Base-by-base conservation (phyloP, 2,113 vertebrate genomes). In the Pangasianodon gigas region DNA sequence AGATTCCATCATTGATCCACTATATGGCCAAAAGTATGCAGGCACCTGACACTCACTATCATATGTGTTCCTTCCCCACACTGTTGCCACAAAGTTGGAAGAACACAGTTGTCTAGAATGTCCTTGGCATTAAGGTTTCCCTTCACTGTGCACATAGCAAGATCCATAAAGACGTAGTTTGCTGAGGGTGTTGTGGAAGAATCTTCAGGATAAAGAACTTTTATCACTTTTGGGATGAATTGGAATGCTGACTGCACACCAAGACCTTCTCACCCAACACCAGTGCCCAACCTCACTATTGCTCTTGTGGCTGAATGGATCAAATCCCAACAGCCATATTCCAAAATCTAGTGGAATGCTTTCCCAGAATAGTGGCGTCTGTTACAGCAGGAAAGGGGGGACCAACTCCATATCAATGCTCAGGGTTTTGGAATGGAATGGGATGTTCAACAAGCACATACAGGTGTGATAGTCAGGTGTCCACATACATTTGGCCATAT, bases 1-100 rank as follows among this genome's bases (percentile, higher is more conserved):
- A 51, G 71, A 58, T 58, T 88, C 51, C 13, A 54, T 82, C 29
- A 87, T 87, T 87, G 75, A 88, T 71, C n/a, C 11, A 41, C 7
- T 44, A 19, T 44, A 44, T 44, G 71, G 71, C 16, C 6, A 44
- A 75, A 75, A 44, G 7, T 51, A 29, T 79, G 75, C 24, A 0
- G 24, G 29, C 24, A 79, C 46, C 24, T 14, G 24, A 14, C 75
- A 51, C 24, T 14, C 75, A 11, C 8, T 24, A 3, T 18, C 8
- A 4, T 48, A 48, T 26, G 1, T 77, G 74, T 11, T 74, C 37
- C 11, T 74, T 44, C 29, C 11, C 7, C 29, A 41, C 19, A 21
- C 37, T 75, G 71, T 75, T 75, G 8, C 16, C 71, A 74, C 71
- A 75, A n/a, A 67, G 62, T 2, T 13, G 26, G 9, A 67, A n/a